Evolutionary conservation across 2,113 vertebrate genomes (phyloP).

Genomic region (Bostrychus sinensis): DNA sequence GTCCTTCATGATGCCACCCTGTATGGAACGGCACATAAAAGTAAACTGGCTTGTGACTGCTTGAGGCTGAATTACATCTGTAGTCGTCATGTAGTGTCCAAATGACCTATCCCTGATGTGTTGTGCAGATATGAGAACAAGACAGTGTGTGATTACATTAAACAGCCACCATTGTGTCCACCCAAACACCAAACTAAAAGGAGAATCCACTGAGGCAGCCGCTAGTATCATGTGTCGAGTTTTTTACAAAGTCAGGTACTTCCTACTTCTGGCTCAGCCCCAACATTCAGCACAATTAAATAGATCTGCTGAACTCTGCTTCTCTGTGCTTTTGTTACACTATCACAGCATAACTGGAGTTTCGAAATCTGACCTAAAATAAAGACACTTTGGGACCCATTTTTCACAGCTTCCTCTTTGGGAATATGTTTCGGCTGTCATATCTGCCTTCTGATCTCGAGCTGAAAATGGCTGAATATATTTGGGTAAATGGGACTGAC

Average conservation of each 20-base stretch:
- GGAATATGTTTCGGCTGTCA: slow-evolving; percentile 17
- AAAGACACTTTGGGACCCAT: slow-evolving; percentile 15
- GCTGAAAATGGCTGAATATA: slow-evolving; percentile 22
- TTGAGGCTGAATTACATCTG: not conserved
- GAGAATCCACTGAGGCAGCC: not conserved
- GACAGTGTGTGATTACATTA: not conserved
- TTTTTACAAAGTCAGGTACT: slow-evolving; percentile 7
- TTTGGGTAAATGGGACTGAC: slow-evolving; percentile 14
- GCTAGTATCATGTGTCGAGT: not conserved
- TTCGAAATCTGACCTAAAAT: slow-evolving; percentile 24
- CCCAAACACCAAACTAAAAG: slow-evolving; percentile 2
- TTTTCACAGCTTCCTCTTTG: slow-evolving; percentile 10
- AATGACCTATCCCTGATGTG: not conserved
- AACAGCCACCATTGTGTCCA: not conserved
- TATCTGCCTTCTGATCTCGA: slow-evolving; percentile 10
- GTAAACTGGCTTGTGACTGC: no score
- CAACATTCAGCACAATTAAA: slow-evolving; percentile 21
- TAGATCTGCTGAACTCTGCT: slow-evolving; percentile 4
- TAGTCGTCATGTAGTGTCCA: no score
- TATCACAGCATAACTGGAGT: slow-evolving; percentile 4
- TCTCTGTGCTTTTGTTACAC: not conserved
- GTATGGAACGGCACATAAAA: no score
- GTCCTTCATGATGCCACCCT: no score
- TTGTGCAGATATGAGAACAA: not conserved
- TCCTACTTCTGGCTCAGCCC: slow-evolving; percentile 4